Percentiles rank a stretch among this genome's conserved stretches.
Conservation (phyloP, 2,797 vertebrate species). For the Nothura maculosa region DNA sequence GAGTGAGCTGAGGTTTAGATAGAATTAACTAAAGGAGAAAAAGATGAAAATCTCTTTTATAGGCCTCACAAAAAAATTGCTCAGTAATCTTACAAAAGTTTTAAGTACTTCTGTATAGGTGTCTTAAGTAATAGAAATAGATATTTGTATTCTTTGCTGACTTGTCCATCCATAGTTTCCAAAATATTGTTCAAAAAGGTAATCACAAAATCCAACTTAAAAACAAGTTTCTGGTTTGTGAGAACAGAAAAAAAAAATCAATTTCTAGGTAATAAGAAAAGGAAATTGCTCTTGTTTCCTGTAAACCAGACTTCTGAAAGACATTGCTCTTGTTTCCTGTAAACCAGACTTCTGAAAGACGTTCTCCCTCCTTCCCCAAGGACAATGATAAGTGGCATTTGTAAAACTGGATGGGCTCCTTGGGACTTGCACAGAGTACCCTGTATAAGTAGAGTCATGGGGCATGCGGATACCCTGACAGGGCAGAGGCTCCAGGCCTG, state of each 20-base stretch:
- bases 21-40: conserved; percentile 22
- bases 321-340: rapidly evolving
- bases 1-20: neutral
- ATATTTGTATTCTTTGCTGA: neutral
- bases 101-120: neutral
- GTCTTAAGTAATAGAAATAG: neutral
- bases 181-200: neutral
- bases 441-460: neutral
- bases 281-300: neutral
- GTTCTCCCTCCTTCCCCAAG: rapidly evolving
- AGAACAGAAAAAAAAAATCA: conserved; percentile 17
- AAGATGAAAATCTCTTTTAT: neutral
- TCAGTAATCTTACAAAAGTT: neutral
- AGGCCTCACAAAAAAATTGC: neutral
- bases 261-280: neutral
- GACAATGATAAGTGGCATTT: neutral
- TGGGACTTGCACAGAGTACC: no score
- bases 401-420: neutral
- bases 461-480: neutral
- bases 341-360: neutral
- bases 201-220: neutral
- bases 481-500: neutral
- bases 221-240: neutral
- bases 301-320: neutral
- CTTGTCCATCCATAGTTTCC: neutral